A percentile compares a stretch with the other conserved stretches of the same genome.
phyloP scores from a whole-genome alignment of 2,113 vertebrate genomes.

The Hippocampus guttulatus region DNA sequence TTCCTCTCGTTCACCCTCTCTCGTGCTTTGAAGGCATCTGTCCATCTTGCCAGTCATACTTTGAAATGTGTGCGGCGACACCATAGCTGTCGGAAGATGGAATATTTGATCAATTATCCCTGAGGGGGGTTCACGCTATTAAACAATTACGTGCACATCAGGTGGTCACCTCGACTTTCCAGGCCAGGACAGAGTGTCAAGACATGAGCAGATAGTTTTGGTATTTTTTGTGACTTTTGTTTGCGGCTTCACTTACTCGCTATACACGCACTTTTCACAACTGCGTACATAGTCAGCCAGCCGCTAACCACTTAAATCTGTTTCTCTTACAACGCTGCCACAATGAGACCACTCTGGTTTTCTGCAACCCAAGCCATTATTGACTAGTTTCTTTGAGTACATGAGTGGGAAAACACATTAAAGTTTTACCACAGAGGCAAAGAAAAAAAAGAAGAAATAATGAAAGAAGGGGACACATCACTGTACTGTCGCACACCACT shows the following conservation, averaged over 20 bases:
- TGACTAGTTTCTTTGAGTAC: conserved; percentile 67
- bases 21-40: conserved; percentile 43
- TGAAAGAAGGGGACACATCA: conserved; percentile 43
- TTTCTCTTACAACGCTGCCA: conserved; percentile 35
- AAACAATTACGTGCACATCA: conserved; percentile 63
- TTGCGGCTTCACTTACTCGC: conserved; percentile 34
- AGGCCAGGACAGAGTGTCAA: not conserved
- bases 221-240: conserved; percentile 69
- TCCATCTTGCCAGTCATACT: conserved; percentile 43
- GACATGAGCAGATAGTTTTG: conserved; percentile 20
- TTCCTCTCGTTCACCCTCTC: conserved; percentile 42
- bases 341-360: conserved; percentile 54
- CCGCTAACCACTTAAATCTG: conserved; percentile 56
- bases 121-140: conserved; percentile 58
- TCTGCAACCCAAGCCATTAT: conserved; percentile 73
- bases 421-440: conserved; percentile 59
- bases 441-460: conserved; percentile 40
- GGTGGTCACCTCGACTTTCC: conserved; percentile 49
- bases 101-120: conserved; percentile 54
- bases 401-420: conserved; percentile 69
- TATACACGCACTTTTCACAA: conserved; percentile 63
- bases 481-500: conserved; percentile 33
- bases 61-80: conserved; percentile 15
- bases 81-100: conserved; percentile 35
- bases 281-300: conserved; percentile 23